Base-by-base conservation (phyloP, 2,888 invertebrate genomes). In the Crepidodera aurea region DNA sequence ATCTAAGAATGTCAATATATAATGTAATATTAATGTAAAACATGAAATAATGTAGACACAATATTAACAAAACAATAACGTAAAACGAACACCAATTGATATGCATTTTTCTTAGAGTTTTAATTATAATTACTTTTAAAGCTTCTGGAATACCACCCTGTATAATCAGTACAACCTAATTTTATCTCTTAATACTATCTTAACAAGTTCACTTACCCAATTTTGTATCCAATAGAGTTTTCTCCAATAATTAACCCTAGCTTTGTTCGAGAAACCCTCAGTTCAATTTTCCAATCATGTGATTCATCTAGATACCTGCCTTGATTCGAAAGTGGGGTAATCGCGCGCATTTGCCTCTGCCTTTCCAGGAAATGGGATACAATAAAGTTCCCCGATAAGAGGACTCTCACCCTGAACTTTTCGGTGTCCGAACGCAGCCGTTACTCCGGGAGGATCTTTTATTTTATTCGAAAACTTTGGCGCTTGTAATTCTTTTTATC, bases 391-490 rank as follows among this genome's bases (percentile, higher is more conserved):
- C 29, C 63, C 69, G 71, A 70, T 70, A 73, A 67, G 67, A 63
- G 54, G 65, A n/a, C 25, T 61, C 51, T 63, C 65, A 62, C 63
- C 60, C 63, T 53, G 67, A 69, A 66, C 67, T 63, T 75, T 75
- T 72, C 37, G 72, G 70, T 67, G 73, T 72, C 71, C 73, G 70
- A 74, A 75, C 75, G 73, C 46, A 22, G 22, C 44, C 18, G 46
- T 37, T 46, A 13, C 25, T 42, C 44, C 27, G 40, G 10, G 34
- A 25, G 51, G 25, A 40, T 61, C 50, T 56, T 42, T 56, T 50
- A 58, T 61, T 61, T 56, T 53, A 60, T 56, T 44, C n/a, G 55
- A 50, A 51, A 61, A 61, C 50, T 61, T 56, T 37, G 4, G n/a
- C 29, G 29, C 10, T 10, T 27, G 51, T 56, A 44, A 56, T 56